Conservation (phyloP, 2,797 vertebrate genomes). For the Sebastes paucispinis region DNA sequence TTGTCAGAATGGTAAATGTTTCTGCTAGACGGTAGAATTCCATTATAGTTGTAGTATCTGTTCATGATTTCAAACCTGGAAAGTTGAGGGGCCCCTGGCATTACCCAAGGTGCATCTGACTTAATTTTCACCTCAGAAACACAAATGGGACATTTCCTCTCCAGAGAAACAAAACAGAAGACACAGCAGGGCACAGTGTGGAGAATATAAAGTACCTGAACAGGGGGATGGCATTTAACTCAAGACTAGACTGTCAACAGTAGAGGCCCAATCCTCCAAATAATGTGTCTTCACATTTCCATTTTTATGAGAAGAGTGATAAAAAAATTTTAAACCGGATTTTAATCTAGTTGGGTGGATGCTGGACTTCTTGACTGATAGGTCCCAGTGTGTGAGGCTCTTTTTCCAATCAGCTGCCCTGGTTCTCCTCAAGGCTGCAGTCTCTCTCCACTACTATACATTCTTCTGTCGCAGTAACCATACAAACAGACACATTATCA, state of each 20-base stretch:
- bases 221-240: constrained; percentile 10
- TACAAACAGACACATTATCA: no score
- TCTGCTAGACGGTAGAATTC: constrained; percentile 43
- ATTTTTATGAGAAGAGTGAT: background rate
- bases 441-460: no score
- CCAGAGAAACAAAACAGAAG: constrained; percentile 19
- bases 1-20: constrained; percentile 58
- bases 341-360: no score
- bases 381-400: no score
- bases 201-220: constrained; percentile 21
- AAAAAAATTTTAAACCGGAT: background rate
- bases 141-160: constrained; percentile 54
- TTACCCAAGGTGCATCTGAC: constrained; percentile 55
- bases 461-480: no score
- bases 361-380: no score
- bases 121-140: constrained; percentile 57
- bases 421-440: no score
- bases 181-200: background rate
- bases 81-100: constrained; percentile 23
- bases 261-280: background rate
- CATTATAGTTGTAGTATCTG: constrained; percentile 62
- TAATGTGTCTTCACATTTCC: background rate
- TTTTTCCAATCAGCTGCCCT: no score
- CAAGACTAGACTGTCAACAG: constrained; percentile 2
- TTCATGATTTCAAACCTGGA: constrained; percentile 46